Base-by-base conservation (phyloP, 2,113 vertebrate species). In the Anser cygnoides region DNA sequence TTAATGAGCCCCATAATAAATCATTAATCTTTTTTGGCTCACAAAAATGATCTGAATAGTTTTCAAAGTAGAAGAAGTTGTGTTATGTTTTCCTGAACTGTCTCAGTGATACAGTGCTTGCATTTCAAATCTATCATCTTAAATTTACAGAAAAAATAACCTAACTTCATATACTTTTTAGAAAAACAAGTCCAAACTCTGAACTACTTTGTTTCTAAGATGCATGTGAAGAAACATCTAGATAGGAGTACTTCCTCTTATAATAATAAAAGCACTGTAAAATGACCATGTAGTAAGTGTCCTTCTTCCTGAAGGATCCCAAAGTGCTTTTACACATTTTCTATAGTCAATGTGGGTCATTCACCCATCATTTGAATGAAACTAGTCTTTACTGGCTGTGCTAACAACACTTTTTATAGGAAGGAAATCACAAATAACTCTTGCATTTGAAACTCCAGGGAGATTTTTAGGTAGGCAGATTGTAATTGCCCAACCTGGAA, bases 1-100 rank as follows among this genome's bases (percentile, higher is more conserved):
- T 98, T 98, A 98, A 98, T 98, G 98, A 98, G 95, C 94, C 95
- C 74, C 90, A 93, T 97, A 98, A 98, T 97, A 97, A 97, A 98
- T 97, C 97, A 98, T 98, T 98, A 97, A 98, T 98, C 97, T 97
- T 97, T 97, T 96, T 96, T 91, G 95, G 87, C 89, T 98, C 85
- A 94, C 95, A 50, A 50, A 96, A 97, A 87, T 93, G 67, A 95
- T 95, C 95, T 87, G 90, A 97, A 92, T 85, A 87, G 26, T 96
- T 93, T 96, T 97, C 72, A 49, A 70, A 95, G 93, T 52, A 81
- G 70, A 91, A 63, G 66, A 65, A 90, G 71, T 93, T 95, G 72
- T 57, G 11, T 83, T 83, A 63, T 92, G 63, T 95, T 92, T 95
- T 97, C 78, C 84, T 96, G 88, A 95, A 91, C 81, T 96, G 58